These are phyloP conservation scores for Shargacucullia verbasci DNA, from an alignment of 2,888 invertebrate species.

Conservation along the genomic window DNA sequence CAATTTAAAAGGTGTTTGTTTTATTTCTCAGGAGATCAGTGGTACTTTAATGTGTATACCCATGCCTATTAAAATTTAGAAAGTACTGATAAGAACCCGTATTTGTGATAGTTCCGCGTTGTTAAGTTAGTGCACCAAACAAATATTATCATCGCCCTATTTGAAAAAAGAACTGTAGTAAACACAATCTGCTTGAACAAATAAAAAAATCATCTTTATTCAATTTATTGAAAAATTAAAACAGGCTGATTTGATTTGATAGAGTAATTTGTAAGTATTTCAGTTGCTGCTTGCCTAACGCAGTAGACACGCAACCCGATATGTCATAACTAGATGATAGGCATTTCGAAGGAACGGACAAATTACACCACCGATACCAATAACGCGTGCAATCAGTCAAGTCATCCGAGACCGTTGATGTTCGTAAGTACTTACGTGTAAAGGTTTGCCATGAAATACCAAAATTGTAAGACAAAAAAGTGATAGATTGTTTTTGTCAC, in stretches of 20 bases:
- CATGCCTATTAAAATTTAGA: conserved; percentile 7
- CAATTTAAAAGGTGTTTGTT: too few relatives aligned
- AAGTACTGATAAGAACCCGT: conserved; percentile 36
- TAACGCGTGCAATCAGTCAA: conserved; percentile 62
- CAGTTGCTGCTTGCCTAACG: conserved; percentile 46
- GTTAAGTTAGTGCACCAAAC: too few relatives aligned
- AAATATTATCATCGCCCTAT: too few relatives aligned
- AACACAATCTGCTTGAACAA: too few relatives aligned
- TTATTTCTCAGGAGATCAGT: too few relatives aligned
- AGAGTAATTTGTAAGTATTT: conserved; percentile 41
- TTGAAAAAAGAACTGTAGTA: too few relatives aligned
- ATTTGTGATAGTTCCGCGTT: neutral
- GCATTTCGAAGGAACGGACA: conserved; percentile 50
- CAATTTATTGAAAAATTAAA: neutral
- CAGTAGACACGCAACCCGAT: conserved; percentile 48
- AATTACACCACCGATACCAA: conserved; percentile 60
- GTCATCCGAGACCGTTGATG: conserved; percentile 60
- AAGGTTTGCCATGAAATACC: conserved; percentile 16
- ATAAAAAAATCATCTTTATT: neutral
- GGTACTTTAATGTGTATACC: neutral
- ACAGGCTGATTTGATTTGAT: conserved; percentile 20
- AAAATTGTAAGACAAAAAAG: neutral
- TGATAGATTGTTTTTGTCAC: too few relatives aligned
- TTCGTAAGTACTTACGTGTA: conserved; percentile 43
- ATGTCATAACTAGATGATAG: conserved; percentile 60